Conservation (phyloP, 2,888 invertebrate species). For the Thereva nobilitata region DNA sequence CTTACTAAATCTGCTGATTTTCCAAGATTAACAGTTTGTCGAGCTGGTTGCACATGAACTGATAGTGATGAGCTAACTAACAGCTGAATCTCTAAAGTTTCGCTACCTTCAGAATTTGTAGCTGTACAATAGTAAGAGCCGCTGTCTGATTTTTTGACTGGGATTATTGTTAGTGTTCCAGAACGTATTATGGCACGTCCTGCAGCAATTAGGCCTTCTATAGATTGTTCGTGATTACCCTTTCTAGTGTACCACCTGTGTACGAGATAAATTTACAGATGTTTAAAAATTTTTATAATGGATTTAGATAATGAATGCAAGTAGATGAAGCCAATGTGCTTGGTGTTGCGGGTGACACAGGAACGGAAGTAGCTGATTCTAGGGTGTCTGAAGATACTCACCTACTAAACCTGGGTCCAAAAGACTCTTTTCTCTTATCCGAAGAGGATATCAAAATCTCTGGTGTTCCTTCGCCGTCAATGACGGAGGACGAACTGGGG, state of each 20-base stretch:
- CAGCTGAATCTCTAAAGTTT: slow-evolving; percentile 61
- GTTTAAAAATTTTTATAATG: no score
- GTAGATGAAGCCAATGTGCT: no score
- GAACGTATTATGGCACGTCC: slow-evolving; percentile 60
- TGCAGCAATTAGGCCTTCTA: slow-evolving; percentile 57
- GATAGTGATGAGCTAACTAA: slow-evolving; percentile 70
- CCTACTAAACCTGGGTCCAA: no score
- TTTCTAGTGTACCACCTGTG: slow-evolving; percentile 60
- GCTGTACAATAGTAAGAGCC: slow-evolving; percentile 63
- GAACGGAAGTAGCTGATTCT: no score
- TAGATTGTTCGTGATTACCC: slow-evolving; percentile 59
- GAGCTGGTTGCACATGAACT: slow-evolving; percentile 74
- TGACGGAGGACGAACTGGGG: no score
- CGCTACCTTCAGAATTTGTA: slow-evolving; percentile 62
- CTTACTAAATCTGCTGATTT: slow-evolving; percentile 76
- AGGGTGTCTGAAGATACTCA: no score
- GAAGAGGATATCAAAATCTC: no score
- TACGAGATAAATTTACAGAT: slow-evolving; percentile 8
- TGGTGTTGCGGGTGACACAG: no score
- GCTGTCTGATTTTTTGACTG: slow-evolving; percentile 59
- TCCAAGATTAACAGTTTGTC: slow-evolving; percentile 78
- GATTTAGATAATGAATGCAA: no score
- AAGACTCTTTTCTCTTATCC: no score
- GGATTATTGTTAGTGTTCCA: slow-evolving; percentile 61
- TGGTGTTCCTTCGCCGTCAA: no score